Evolutionary conservation across 2,113 vertebrate genomes (phyloP).

Genomic region (Nesogale talazaci): DNA sequence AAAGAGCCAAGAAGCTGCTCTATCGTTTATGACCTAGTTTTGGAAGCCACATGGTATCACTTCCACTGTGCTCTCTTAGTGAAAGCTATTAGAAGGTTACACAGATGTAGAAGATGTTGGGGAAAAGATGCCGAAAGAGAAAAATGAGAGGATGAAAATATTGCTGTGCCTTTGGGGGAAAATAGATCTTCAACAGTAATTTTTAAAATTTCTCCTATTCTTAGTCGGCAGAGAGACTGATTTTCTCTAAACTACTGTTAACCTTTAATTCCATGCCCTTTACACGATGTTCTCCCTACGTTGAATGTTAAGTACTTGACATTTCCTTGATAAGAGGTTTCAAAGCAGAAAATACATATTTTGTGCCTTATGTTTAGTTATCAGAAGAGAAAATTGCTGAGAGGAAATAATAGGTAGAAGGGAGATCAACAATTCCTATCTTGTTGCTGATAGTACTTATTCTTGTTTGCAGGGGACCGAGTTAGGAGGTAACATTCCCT

Average conservation of each 20-base stretch:
- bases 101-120: neutral
- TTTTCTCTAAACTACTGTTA: neutral
- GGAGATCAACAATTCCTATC: neutral
- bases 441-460: neutral
- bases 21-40: neutral
- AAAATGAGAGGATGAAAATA: neutral
- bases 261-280: neutral
- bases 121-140: neutral
- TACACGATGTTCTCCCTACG: neutral
- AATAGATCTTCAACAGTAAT: neutral
- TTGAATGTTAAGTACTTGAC: neutral
- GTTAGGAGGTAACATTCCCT: neutral
- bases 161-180: neutral
- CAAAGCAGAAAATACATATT: neutral
- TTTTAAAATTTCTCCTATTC: conserved; percentile 7
- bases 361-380: neutral
- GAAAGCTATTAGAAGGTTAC: neutral
- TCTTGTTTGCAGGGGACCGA: neutral
- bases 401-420: neutral
- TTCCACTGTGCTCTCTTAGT: neutral
- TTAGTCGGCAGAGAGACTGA: neutral
- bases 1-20: neutral
- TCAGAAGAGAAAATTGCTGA: neutral
- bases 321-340: neutral
- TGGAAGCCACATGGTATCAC: neutral